Evolutionary conservation across 1,140 invertebrate genomes (phyloP), one percentile per base, ranked within the genome.

Genomic region (Asobara japonica): DNA sequence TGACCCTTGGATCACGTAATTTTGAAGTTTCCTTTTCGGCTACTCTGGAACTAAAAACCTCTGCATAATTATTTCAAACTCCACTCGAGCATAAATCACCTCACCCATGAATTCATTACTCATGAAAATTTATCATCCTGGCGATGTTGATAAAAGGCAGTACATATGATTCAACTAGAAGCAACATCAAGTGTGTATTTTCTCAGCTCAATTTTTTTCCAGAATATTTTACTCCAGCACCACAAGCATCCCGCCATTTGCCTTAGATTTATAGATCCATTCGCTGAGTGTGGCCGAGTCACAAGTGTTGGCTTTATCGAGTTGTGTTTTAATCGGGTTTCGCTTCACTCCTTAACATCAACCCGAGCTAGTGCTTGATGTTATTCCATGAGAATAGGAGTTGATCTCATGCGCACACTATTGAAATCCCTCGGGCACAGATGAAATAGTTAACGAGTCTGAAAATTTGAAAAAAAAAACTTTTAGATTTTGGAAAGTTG

Each of bases 301-400:
- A 61, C 56, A 27, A 61, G 56, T 61, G 56, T 61, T 61, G 56
- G 56, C 56, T 61, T 61, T 61, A 61, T 61, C 56, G 27, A 61
- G 56, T 61, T 61, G 56, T 5, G 56, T 61, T 61, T 61, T 61
- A 61, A 61, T 61, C 56, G 56, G 27, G 56, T 29, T 48, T 48
- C 41, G n/a, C 25, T 29, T 18, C 45, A 51, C 45, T 51, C 20
- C 45, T 51, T 20, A 51, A 20, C 45, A 51, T 51, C 45, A 20
- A 3, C 8, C 45, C 20, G 31, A 36, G 11, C 31, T 36, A 51
- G 8, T 25, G 56, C 10, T 60, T 29, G 2, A n/a, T 61, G 56
- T 61, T 51, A n/a, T 22, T 29, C 22, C 48, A 56, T 29, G 56
- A 51, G 16, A 29, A 29, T 5, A 27, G 22, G 25, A 61, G 56